These are phyloP conservation scores for Heliopora coerulea DNA, from an alignment of 92 coral and sea anemone species.

Conservation along the genomic window DNA sequence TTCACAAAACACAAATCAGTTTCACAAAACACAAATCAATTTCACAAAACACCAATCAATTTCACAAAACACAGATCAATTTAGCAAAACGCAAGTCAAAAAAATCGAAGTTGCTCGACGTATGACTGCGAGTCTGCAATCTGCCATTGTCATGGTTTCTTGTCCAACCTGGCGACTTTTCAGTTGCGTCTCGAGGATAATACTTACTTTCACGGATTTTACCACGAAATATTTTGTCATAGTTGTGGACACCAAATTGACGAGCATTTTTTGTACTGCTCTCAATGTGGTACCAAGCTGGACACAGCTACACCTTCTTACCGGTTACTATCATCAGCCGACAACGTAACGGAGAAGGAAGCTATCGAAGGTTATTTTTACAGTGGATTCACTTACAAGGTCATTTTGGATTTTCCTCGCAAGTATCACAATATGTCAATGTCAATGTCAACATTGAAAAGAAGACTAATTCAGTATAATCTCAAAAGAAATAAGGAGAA, in stretches of 20 bases:
- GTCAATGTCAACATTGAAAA: conserved; percentile 14
- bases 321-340: conserved; percentile 26
- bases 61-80: too few relatives aligned
- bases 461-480: background rate
- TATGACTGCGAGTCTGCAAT: too few relatives aligned
- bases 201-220: too few relatives aligned
- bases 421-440: conserved; percentile 11
- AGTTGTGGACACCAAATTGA: conserved; percentile 36
- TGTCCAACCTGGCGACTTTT: too few relatives aligned
- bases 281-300: conserved; percentile 28
- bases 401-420: background rate
- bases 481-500: background rate
- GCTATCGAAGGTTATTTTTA: conserved; percentile 14
- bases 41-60: too few relatives aligned
- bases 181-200: too few relatives aligned
- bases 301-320: conserved; percentile 23
- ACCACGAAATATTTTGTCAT: conserved; percentile 40
- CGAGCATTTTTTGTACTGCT: conserved; percentile 25
- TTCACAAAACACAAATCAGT: too few relatives aligned
- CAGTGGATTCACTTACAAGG: background rate
- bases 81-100: too few relatives aligned
- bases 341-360: conserved; percentile 15
- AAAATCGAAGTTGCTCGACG: too few relatives aligned
- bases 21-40: too few relatives aligned
- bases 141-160: too few relatives aligned